Percentiles rank a stretch among this genome's conserved stretches.
Evolutionary conservation across 2,113 vertebrate genomes (phyloP).

Genomic region (Rhodinocichla rosea): DNA sequence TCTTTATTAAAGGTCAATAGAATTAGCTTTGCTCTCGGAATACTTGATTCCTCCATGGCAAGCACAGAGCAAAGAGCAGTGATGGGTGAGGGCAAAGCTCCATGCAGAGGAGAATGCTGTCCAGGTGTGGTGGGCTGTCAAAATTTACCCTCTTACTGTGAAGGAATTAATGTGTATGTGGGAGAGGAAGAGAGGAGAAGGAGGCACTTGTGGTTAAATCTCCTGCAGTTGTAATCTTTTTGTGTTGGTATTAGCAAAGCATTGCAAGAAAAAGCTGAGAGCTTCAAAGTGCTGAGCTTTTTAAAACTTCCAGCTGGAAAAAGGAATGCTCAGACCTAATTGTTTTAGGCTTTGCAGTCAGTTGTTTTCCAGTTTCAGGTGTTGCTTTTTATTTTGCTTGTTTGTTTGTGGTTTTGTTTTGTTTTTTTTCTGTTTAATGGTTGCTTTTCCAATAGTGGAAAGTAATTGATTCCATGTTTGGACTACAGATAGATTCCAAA

Average conservation of each 20-base stretch:
- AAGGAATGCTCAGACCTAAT: not conserved
- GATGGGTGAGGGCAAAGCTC: not conserved
- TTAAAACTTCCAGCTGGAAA: not conserved
- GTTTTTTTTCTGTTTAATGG: not conserved
- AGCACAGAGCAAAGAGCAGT: not conserved
- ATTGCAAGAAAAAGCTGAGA: not conserved
- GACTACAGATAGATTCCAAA: not conserved
- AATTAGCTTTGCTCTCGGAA: not conserved
- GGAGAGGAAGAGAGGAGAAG: not conserved
- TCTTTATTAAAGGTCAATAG: not conserved
- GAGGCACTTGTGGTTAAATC: not conserved
- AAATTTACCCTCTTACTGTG: not conserved
- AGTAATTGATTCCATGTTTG: not conserved
- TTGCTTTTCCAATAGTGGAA: not conserved
- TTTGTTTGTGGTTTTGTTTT: not conserved
- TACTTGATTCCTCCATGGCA: not conserved
- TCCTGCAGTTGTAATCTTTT: not conserved
- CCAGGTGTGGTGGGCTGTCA: not conserved
- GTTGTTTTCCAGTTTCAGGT: not conserved
- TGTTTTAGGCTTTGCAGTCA: not conserved
- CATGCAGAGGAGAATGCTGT: not conserved
- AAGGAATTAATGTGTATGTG: accelerated
- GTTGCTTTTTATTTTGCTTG: not conserved
- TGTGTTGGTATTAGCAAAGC: not conserved
- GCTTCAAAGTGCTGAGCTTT: not conserved